Percentiles rank a stretch among this genome's conserved stretches.
These are phyloP conservation scores for Tragelaphus oryx DNA, from an alignment of 2,797 vertebrate species.

Conservation along the genomic window DNA sequence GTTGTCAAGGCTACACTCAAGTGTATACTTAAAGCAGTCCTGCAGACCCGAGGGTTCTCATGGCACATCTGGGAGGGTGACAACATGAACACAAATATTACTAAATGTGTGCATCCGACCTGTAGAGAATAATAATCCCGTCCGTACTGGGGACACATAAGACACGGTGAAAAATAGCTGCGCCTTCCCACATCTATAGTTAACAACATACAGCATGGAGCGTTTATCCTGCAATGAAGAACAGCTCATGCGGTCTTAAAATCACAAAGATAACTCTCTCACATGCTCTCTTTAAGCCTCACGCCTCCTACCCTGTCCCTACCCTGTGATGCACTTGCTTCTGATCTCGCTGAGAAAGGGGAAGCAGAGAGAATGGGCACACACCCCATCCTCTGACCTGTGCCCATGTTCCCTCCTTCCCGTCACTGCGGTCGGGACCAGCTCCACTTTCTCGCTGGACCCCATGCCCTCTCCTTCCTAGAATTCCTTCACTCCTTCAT, in stretches of 20 bases:
- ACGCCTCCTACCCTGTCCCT: not conserved
- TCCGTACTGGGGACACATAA: not conserved
- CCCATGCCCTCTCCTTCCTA: not conserved
- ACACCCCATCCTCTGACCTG: not conserved
- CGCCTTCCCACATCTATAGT: not conserved
- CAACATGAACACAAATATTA: not conserved
- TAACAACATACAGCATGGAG: not conserved
- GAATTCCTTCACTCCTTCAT: not conserved
- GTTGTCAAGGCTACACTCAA: not conserved
- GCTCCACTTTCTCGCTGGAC: accelerated
- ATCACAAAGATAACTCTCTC: not conserved
- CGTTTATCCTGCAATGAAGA: not conserved
- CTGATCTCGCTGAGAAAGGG: not conserved
- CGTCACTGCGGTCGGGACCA: not conserved
- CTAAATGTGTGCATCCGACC: not conserved
- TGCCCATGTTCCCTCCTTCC: not conserved
- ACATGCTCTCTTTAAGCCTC: not conserved
- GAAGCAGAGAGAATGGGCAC: not conserved
- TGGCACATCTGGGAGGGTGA: not conserved
- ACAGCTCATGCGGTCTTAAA: not conserved
- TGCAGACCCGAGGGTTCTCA: not conserved
- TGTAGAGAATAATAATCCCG: not conserved
- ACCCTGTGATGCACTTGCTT: not conserved
- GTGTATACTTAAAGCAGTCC: not conserved
- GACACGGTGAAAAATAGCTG: not conserved